phyloP scores from a whole-genome alignment of 64 coral and sea anemone genomes.

The Pocillopora damicornis region DNA sequence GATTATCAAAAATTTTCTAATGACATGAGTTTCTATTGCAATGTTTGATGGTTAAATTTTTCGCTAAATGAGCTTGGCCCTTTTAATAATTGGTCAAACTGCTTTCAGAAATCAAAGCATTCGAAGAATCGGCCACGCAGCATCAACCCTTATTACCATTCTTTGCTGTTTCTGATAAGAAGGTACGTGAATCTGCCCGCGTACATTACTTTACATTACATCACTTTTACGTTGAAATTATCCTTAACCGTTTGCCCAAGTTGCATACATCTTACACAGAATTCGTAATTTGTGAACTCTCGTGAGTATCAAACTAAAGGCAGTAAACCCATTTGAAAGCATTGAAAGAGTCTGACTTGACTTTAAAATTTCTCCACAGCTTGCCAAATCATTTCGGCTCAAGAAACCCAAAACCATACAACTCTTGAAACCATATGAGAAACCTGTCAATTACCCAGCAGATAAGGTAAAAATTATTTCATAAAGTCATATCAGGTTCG shows the following conservation, averaged over 20 bases:
- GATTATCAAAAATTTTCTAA: too few relatives aligned
- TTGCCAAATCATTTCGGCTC: constrained; percentile 77
- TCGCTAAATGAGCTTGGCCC: too few relatives aligned
- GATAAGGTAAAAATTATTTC: constrained; percentile 39
- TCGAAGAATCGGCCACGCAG: constrained; percentile 77
- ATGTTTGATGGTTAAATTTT: too few relatives aligned
- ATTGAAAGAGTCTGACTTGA: not conserved
- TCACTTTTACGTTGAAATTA: not conserved
- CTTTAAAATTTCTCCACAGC: not conserved
- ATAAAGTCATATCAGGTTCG: too few relatives aligned
- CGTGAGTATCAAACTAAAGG: too few relatives aligned
- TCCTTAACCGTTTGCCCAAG: too few relatives aligned
- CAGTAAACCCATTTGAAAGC: not conserved
- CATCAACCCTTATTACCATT: constrained; percentile 81
- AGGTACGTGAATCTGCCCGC: constrained; percentile 33
- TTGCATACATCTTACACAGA: too few relatives aligned
- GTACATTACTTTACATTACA: not conserved
- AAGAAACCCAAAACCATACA: constrained; percentile 72
- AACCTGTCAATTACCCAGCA: constrained; percentile 54
- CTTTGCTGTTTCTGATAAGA: constrained; percentile 88
- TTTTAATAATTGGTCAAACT: not conserved
- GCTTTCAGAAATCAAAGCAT: constrained; percentile 66
- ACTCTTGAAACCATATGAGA: constrained; percentile 78
- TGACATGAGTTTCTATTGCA: too few relatives aligned
- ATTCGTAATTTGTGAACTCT: too few relatives aligned